A percentile compares a stretch with the other conserved stretches of the same genome.
Evolutionary conservation across 2,113 vertebrate genomes (phyloP).

Genomic region (Lynx canadensis): DNA sequence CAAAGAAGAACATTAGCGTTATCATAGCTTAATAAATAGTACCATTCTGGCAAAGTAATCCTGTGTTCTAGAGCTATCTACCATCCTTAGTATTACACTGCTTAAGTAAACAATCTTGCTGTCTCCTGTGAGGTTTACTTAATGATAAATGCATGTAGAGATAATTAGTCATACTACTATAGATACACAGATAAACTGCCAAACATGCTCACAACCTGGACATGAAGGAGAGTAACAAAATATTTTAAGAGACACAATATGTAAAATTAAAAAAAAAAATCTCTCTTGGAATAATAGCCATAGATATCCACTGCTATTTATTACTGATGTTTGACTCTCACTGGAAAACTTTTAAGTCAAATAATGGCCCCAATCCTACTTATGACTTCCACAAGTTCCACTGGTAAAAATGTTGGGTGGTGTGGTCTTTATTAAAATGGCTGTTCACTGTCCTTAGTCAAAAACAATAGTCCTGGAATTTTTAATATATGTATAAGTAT

Average conservation of each 20-base stretch:
- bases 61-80: slow-evolving; percentile 88
- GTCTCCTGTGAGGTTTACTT: slow-evolving; percentile 91
- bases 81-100: slow-evolving; percentile 85
- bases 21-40: slow-evolving; percentile 91
- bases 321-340: not conserved
- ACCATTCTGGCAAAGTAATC: slow-evolving; percentile 87
- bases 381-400: slow-evolving; percentile 30
- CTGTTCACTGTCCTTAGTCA: not conserved
- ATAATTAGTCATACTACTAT: slow-evolving; percentile 83
- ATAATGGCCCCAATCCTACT: not conserved
- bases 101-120: slow-evolving; percentile 90
- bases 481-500: not conserved
- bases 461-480: not conserved
- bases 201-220: slow-evolving; percentile 62
- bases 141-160: slow-evolving; percentile 84
- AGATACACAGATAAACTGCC: slow-evolving; percentile 62
- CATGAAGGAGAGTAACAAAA: slow-evolving; percentile 48
- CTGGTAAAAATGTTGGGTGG: not conserved
- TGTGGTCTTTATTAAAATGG: not conserved
- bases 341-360: slow-evolving; percentile 46
- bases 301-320: slow-evolving; percentile 10
- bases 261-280: slow-evolving; percentile 30
- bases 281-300: slow-evolving; percentile 51
- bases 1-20: slow-evolving; percentile 89
- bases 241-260: slow-evolving; percentile 72